Base-by-base conservation (phyloP, 2,888 invertebrate genomes). In the Eupithecia pulchellata region DNA sequence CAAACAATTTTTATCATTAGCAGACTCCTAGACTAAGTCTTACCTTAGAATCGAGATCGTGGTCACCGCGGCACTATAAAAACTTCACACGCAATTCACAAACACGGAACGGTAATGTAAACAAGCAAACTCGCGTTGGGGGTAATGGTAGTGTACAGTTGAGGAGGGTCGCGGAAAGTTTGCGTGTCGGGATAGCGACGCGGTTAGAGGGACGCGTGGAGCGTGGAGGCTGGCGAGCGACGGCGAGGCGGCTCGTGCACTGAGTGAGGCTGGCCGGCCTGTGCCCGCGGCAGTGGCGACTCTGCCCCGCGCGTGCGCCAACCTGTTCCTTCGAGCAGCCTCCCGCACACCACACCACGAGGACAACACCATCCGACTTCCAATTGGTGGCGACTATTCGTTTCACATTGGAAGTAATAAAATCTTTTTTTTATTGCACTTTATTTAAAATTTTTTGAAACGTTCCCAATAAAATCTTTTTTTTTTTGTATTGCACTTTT, bases 181-280 rank as follows among this genome's bases (percentile, higher is more conserved):
- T 58, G 73, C 74, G 84, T 78, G 75, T 78, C 80, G 81, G 77
- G 77, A 82, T 75, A 76, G 79, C 75, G 83, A 75, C 81, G 30
- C 55, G 81, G n/a, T 3, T 57, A 57, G 79, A 20, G 42, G 81
- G 79, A 78, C 61, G 61, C 32, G 11, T 20, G 36, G 61, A 74
- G 78, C 80, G 77, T 79, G 89, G 91, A 88, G 85, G 88, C 85
- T 88, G 85, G 84, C 89, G 87, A 85, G 84, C 89, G 87, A 88
- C 89, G 86, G 90, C 90, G 81, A 88, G 89, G 90, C 92, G 86
- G 89, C 92, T 91, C 91, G 91, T 86, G 89, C 88, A 92, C 93
- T 92, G 92, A 92, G 87, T 84, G 87, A 81, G 84, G 84, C 79
- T 80, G 81, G 83, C 83, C 83, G 42, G 84, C 58, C 29, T 58